Conservation (phyloP, 2,113 vertebrate species). For the Melanostigma gelatinosum region DNA sequence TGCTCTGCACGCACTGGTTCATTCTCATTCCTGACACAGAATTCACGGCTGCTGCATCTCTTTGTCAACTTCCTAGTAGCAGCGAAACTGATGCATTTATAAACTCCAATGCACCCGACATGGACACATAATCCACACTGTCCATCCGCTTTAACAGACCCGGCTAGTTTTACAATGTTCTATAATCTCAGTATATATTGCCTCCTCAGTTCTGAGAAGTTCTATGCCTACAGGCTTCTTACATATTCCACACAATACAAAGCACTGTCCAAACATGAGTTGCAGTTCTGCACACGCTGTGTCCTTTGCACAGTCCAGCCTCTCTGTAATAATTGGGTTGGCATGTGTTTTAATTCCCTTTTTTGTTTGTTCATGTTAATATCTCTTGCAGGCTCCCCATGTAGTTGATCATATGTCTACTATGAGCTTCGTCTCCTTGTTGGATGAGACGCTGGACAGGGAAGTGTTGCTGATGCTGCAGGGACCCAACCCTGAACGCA, state of each 20-base stretch:
- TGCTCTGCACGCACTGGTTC: neutral
- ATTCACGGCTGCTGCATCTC: neutral
- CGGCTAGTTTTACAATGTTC: neutral
- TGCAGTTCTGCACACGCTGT: neutral
- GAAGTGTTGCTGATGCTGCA: conserved; percentile 87
- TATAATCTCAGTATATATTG: neutral
- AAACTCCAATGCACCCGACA: neutral
- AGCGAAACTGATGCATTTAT: neutral
- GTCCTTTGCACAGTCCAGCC: neutral
- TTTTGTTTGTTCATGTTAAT: neutral
- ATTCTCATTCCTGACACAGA: neutral
- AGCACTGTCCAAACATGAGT: neutral
- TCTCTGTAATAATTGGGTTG: neutral
- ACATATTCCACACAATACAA: conserved; percentile 6
- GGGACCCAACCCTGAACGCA: conserved; percentile 80
- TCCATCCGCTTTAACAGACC: neutral
- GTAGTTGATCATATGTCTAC: conserved; percentile 62
- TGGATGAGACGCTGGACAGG: conserved; percentile 85
- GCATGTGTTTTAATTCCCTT: neutral
- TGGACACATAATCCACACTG: neutral
- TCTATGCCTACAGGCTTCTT: neutral
- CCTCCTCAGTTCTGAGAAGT: neutral
- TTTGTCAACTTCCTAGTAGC: neutral
- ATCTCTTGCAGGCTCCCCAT: conserved; percentile 36
- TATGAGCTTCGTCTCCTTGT: conserved; percentile 47